These are phyloP conservation scores for Clostera curtula DNA, from an alignment of 2,888 invertebrate species.

Conservation along the genomic window DNA sequence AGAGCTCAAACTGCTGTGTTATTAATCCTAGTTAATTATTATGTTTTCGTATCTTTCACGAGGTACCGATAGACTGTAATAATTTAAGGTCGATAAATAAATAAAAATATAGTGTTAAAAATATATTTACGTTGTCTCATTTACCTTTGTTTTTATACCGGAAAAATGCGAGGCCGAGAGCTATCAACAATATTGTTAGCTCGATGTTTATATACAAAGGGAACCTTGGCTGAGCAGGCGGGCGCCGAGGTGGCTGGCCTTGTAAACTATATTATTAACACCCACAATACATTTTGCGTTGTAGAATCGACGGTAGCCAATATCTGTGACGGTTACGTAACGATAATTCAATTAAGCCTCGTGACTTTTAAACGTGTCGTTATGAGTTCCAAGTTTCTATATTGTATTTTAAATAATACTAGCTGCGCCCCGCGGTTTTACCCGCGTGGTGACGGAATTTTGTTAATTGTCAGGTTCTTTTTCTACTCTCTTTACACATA, in stretches of 20 bases:
- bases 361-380: too few relatives aligned
- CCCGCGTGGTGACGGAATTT: too few relatives aligned
- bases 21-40: conserved; percentile 65
- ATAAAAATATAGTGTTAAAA: conserved; percentile 30
- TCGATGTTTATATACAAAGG: conserved; percentile 66
- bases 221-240: conserved; percentile 47
- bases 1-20: conserved; percentile 68
- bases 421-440: too few relatives aligned
- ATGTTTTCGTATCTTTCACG: conserved; percentile 47
- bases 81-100: conserved; percentile 57
- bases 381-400: too few relatives aligned
- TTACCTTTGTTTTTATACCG: conserved; percentile 14
- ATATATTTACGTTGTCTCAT: conserved; percentile 30
- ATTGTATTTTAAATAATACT: too few relatives aligned
- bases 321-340: conserved; percentile 11
- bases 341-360: too few relatives aligned
- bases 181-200: conserved; percentile 18
- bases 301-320: conserved; percentile 14
- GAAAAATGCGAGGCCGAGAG: conserved; percentile 28
- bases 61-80: conserved; percentile 60
- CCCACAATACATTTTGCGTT: conserved; percentile 27
- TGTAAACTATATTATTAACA: conserved; percentile 29
- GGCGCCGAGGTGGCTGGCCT: conserved; percentile 37
- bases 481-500: too few relatives aligned
- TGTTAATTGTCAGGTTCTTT: too few relatives aligned